phyloP scores from a whole-genome alignment of 2,113 vertebrate species.

The Carassius gibelio region DNA sequence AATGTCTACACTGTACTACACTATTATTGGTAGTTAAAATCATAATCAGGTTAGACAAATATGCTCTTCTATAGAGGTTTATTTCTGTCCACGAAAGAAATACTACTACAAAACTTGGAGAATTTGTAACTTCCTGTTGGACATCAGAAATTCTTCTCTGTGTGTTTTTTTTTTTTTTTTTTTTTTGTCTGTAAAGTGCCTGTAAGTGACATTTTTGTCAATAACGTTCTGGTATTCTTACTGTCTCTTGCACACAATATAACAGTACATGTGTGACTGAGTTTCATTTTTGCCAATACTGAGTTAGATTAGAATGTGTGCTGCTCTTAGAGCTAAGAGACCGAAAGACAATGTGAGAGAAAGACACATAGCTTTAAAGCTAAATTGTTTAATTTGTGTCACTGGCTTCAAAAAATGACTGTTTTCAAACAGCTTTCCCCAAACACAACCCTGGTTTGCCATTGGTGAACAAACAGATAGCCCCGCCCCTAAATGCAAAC shows the following conservation, averaged over 20 bases:
- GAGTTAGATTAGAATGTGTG: background rate
- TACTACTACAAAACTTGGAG: background rate
- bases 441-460: background rate
- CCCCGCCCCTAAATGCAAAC: background rate
- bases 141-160: background rate
- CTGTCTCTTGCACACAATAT: background rate
- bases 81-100: background rate
- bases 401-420: background rate
- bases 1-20: background rate
- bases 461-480: background rate
- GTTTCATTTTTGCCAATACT: background rate
- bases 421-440: background rate
- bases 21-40: too few species aligned
- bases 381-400: background rate
- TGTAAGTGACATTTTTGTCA: background rate
- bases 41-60: background rate
- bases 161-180: background rate
- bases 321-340: background rate
- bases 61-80: background rate
- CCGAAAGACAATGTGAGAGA: background rate
- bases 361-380: background rate
- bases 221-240: background rate
- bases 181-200: background rate
- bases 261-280: background rate
- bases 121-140: conserved; percentile 18